These are phyloP conservation scores for Cheilosia variabilis DNA, from an alignment of 2,888 invertebrate genomes.

Conservation along the genomic window DNA sequence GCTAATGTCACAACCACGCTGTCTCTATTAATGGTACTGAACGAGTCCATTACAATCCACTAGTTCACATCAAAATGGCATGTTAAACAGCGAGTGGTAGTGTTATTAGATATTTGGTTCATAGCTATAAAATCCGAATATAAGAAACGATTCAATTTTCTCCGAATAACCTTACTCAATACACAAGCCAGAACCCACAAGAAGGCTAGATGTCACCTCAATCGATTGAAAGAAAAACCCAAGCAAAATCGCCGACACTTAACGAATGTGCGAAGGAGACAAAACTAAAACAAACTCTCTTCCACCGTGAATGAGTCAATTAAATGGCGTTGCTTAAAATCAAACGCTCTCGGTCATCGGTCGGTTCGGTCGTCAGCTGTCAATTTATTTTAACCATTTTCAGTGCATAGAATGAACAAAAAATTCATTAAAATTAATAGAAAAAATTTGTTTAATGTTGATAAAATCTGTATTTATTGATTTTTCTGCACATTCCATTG, in stretches of 20 bases:
- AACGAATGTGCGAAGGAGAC: slow-evolving; percentile 27
- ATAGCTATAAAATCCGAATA: no score
- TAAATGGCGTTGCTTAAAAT: slow-evolving; percentile 64
- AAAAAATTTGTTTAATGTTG: slow-evolving; percentile 30
- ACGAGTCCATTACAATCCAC: no score
- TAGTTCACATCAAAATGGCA: no score
- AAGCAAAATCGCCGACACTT: slow-evolving; percentile 23
- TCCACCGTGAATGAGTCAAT: slow-evolving; percentile 50
- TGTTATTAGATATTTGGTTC: no score
- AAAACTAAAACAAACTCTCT: slow-evolving; percentile 44
- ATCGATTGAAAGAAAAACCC: not conserved
- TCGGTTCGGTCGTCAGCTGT: slow-evolving; percentile 66
- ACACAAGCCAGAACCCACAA: not conserved
- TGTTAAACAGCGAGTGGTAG: no score
- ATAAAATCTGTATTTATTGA: not conserved
- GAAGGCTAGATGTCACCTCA: slow-evolving; percentile 23
- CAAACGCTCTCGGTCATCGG: slow-evolving; percentile 25
- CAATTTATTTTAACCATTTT: slow-evolving; percentile 17
- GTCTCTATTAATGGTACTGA: no score
- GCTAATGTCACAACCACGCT: no score
- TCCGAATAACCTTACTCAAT: not conserved
- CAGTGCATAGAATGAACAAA: not conserved
- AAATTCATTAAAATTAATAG: not conserved
- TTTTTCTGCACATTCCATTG: slow-evolving; percentile 31
- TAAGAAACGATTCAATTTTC: not conserved